These are phyloP conservation scores for Gymnobelideus leadbeateri DNA, from an alignment of 2,113 vertebrate genomes.

Conservation along the genomic window DNA sequence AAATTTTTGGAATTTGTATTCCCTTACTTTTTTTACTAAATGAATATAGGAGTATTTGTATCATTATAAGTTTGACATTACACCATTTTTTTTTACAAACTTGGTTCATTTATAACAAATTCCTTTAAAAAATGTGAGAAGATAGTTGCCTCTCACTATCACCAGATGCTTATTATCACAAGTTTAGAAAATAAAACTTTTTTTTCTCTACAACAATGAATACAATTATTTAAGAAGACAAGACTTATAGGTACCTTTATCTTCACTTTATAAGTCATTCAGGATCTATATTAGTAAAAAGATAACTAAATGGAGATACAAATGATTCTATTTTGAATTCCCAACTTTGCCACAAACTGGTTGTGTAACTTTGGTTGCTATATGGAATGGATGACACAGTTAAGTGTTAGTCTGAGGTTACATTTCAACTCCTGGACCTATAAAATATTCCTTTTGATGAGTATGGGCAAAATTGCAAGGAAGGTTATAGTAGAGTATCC, in stretches of 20 bases:
- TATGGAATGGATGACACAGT: not conserved
- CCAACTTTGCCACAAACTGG: not conserved
- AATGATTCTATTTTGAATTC: not conserved
- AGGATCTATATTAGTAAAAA: not conserved
- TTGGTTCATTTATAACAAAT: not conserved
- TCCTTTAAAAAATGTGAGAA: not conserved
- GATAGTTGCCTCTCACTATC: not conserved
- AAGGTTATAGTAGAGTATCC: not conserved
- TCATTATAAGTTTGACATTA: not conserved
- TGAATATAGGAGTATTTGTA: not conserved
- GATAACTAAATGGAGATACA: not conserved
- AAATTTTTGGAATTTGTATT: not conserved
- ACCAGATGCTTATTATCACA: not conserved
- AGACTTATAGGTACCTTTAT: not conserved
- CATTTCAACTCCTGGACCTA: not conserved
- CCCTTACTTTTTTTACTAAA: not conserved
- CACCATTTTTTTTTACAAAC: not conserved
- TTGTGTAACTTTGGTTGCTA: not conserved
- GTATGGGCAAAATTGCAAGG: not conserved
- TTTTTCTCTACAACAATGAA: not conserved
- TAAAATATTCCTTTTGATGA: not conserved
- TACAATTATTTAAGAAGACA: not conserved
- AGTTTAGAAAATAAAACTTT: not conserved
- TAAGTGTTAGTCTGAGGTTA: not conserved
- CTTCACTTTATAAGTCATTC: not conserved